Evolutionary conservation across 92 coral and sea anemone species (phyloP).

Genomic region (Palythoa caribaeorum): DNA sequence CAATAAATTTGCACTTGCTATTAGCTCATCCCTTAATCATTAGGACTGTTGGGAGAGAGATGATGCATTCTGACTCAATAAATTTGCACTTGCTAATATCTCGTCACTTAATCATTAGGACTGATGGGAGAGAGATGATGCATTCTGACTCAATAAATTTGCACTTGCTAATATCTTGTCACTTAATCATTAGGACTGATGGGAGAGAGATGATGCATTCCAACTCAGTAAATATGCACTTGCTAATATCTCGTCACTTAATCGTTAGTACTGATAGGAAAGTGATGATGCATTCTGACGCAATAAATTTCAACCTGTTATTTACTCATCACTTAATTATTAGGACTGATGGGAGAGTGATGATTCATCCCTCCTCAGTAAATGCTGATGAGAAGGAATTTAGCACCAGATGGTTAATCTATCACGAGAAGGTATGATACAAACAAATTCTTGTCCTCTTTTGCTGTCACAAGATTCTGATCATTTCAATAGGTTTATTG

Average conservation of each 20-base stretch:
- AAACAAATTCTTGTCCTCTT: neutral
- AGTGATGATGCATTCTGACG: too few relatives aligned
- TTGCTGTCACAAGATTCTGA: neutral
- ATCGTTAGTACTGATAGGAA: too few relatives aligned
- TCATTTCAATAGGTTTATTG: neutral
- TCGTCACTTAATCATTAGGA: slow-evolving; percentile 32
- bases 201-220: slow-evolving; percentile 89
- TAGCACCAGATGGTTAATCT: slow-evolving; percentile 85
- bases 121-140: slow-evolving; percentile 85
- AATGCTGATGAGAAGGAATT: slow-evolving; percentile 77
- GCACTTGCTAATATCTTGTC: too few relatives aligned
- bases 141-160: slow-evolving; percentile 46
- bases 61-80: too few relatives aligned
- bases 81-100: too few relatives aligned
- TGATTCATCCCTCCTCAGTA: slow-evolving; percentile 91
- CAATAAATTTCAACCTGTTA: too few relatives aligned
- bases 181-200: slow-evolving; percentile 60
- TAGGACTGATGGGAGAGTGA: slow-evolving; percentile 90
- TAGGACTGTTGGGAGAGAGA: too few relatives aligned
- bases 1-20: too few relatives aligned
- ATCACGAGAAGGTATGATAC: slow-evolving; percentile 79
- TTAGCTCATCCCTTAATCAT: too few relatives aligned
- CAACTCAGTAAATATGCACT: slow-evolving; percentile 70
- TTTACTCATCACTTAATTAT: too few relatives aligned
- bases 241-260: too few relatives aligned